These are phyloP conservation scores for Diploptera punctata DNA, from an alignment of 2,888 invertebrate genomes.

Conservation along the genomic window DNA sequence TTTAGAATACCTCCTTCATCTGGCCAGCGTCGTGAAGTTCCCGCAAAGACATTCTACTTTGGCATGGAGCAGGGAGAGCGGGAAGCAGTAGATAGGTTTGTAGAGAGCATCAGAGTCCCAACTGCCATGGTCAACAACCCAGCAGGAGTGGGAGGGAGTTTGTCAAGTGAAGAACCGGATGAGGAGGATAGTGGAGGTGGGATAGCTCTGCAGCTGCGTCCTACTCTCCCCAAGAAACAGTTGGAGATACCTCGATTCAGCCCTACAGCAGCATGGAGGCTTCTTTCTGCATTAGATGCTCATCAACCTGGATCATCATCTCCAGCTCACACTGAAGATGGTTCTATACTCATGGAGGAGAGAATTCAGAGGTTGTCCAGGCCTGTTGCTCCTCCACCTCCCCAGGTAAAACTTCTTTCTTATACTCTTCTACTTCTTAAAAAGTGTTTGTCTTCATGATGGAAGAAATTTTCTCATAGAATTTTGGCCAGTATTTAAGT, in stretches of 20 bases:
- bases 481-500: too few species aligned
- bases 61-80: constrained; percentile 69
- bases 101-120: constrained; percentile 47
- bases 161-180: constrained; percentile 45
- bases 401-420: constrained; percentile 25
- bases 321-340: not conserved
- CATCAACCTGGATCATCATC: constrained; percentile 46
- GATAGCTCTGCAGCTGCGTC: constrained; percentile 75
- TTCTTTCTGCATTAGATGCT: constrained; percentile 69
- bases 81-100: constrained; percentile 52
- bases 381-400: constrained; percentile 32
- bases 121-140: not conserved
- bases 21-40: constrained; percentile 45
- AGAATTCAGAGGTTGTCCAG: constrained; percentile 56
- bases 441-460: too few species aligned
- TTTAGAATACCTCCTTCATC: too few species aligned
- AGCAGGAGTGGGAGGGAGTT: constrained; percentile 39
- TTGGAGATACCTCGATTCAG: constrained; percentile 81
- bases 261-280: constrained; percentile 83
- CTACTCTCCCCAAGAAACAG: constrained; percentile 80
- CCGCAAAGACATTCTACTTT: constrained; percentile 74
- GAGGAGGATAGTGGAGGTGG: constrained; percentile 55
- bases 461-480: too few species aligned
- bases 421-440: too few species aligned
- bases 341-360: constrained; percentile 59